Evolutionary conservation across 2,888 invertebrate species (phyloP), one percentile per base, ranked within the genome.

Genomic region (Drosophila atripex): DNA sequence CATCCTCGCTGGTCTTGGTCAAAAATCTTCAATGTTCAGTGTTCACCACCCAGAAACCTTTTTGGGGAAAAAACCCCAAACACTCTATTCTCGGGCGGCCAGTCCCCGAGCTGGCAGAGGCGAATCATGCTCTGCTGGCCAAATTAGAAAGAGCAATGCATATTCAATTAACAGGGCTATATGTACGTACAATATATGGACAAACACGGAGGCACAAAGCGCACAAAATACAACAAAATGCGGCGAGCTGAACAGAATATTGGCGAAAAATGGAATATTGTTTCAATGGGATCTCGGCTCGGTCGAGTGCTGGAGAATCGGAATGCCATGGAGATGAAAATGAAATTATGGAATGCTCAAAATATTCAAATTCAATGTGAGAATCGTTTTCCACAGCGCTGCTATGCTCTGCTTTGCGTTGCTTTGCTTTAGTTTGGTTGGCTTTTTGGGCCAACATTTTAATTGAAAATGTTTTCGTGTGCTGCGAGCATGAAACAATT

Each of bases 401-500:
- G 53, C 70, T 64, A 18, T 46, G 49, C 54, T 58, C 55, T 68
- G 38, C 14, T 38, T 1, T 16, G 16, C 35, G 50, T 69, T 74
- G 63, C 51, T 59, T 71, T 77, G 61, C 46, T 56, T 73, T 68
- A 56, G 58, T 63, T 71, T 75, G 45, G 60, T 56, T 68, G 71
- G 58, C 57, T 64, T 74, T 76, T 76, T 61, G 53, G 46, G 56
- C 49, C 53, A 61, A 58, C 66, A 76, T 66, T 76, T 61, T 54
- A 80, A 76, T 83, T 77, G 84, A 73, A 86, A 84, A 80, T 74
- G 76, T 80, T 82, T 84, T 86, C 71, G 82, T 84, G 80, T 80
- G 80, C 80, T 78, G 68, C 70, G 68, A 78, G 80, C 80, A 76
- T 86, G 85, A 80, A 84, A 76, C 71, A 74, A 78, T 87, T 86